Evolutionary conservation across 2,797 vertebrate species (phyloP).

Genomic region (Sebastes kiyomatsui): DNA sequence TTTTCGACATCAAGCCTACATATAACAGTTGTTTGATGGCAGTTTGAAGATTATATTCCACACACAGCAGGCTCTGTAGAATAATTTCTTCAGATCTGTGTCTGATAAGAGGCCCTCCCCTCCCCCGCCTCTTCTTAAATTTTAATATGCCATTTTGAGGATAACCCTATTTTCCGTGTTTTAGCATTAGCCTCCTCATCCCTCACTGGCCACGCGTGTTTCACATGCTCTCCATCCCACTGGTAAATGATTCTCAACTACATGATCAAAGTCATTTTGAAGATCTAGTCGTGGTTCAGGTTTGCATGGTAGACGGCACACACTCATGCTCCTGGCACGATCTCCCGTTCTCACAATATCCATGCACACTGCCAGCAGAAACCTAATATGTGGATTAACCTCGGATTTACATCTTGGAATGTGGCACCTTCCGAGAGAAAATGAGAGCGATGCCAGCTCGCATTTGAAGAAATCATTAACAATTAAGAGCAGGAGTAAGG

Average conservation of each 20-base stretch:
- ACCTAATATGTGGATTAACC: conserved; percentile 66
- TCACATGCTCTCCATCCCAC: conserved; percentile 48
- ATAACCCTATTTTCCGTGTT: conserved; percentile 63
- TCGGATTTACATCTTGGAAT: conserved; percentile 64
- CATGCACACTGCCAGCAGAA: conserved; percentile 39
- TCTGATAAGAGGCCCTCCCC: conserved; percentile 4
- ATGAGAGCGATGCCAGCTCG: conserved; percentile 46
- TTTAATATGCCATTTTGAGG: conserved; percentile 63
- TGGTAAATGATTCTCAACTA: conserved; percentile 76
- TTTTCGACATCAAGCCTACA: background rate
- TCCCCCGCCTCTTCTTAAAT: conserved; percentile 35
- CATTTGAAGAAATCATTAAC: conserved; percentile 82
- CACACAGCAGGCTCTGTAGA: background rate
- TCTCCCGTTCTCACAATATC: conserved; percentile 48
- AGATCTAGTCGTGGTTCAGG: conserved; percentile 60
- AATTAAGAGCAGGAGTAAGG: conserved; percentile 69
- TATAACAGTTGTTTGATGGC: background rate
- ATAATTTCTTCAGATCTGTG: background rate
- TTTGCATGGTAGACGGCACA: conserved; percentile 48
- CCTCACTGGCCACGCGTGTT: conserved; percentile 55
- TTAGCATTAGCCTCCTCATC: conserved; percentile 46
- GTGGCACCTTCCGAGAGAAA: conserved; percentile 42
- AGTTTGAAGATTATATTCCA: background rate
- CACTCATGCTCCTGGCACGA: conserved; percentile 42
- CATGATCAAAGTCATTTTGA: conserved; percentile 70